Conservation (phyloP, 1,140 invertebrate genomes). For the Halictus rubicundus region DNA sequence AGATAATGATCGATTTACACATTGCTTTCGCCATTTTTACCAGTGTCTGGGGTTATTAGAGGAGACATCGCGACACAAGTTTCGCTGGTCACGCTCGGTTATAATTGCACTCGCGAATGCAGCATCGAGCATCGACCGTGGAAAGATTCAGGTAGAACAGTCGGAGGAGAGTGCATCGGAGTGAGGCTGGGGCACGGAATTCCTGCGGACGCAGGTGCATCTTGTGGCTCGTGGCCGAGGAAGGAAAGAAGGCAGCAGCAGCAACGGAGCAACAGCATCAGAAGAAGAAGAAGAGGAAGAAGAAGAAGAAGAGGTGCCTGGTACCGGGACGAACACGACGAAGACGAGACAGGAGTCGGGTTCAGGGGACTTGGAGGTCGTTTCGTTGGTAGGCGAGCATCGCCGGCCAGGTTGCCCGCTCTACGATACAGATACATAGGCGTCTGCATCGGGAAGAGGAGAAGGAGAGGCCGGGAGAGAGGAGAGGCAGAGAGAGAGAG, state of each 20-base stretch:
- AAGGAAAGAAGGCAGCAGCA: background rate
- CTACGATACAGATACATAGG: slow-evolving; percentile 51
- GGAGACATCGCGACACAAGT: too few relatives aligned
- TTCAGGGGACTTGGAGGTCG: slow-evolving; percentile 49
- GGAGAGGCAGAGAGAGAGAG: too few relatives aligned
- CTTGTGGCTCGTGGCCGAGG: background rate
- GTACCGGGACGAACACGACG: background rate
- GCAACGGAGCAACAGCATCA: background rate
- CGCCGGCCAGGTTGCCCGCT: slow-evolving; percentile 32
- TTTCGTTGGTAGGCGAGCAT: slow-evolving; percentile 39
- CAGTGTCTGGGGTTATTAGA: too few relatives aligned
- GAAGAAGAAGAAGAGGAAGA: slow-evolving; percentile 14
- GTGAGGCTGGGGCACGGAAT: slow-evolving; percentile 16
- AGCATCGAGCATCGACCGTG: background rate
- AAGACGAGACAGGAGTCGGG: slow-evolving; percentile 35
- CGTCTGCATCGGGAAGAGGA: slow-evolving; percentile 27
- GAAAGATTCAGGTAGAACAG: background rate
- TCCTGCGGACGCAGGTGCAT: slow-evolving; percentile 38
- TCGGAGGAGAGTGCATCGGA: background rate
- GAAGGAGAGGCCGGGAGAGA: background rate
- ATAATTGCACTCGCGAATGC: too few relatives aligned
- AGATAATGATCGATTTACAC: too few relatives aligned
- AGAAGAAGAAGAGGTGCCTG: background rate
- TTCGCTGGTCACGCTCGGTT: too few relatives aligned
- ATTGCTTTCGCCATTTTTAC: too few relatives aligned